These are phyloP conservation scores for Thryonomys swinderianus DNA, from an alignment of 2,113 vertebrate species.

Conservation along the genomic window DNA sequence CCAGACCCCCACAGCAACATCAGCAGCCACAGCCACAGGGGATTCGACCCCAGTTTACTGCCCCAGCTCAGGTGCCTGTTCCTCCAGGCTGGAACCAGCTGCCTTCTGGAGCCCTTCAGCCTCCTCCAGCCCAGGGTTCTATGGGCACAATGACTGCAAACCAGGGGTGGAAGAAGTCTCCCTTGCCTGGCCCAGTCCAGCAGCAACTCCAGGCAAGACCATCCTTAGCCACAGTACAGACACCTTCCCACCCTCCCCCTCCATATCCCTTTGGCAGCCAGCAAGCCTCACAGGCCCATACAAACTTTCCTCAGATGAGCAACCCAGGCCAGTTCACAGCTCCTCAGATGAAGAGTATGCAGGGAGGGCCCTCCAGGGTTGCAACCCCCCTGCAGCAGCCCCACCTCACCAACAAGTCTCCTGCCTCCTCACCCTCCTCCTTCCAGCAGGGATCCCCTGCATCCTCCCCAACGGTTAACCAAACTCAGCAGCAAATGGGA, in stretches of 20 bases:
- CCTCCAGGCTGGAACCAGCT: slow-evolving; percentile 97
- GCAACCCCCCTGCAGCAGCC: slow-evolving; percentile 93
- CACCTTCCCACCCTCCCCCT: slow-evolving; percentile 97
- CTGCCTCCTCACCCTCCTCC: slow-evolving; percentile 98
- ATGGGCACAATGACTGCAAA: slow-evolving; percentile 87
- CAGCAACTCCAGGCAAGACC: slow-evolving; percentile 92
- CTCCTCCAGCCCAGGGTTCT: slow-evolving; percentile 91
- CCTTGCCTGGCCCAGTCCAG: slow-evolving; percentile 92
- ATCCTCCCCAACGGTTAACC: slow-evolving; percentile 97
- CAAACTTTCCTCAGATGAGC: slow-evolving; percentile 90
- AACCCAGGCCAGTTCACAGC: slow-evolving; percentile 94
- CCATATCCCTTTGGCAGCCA: slow-evolving; percentile 99
- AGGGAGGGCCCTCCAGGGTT: slow-evolving; percentile 92
- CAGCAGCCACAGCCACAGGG: slow-evolving; percentile 93
- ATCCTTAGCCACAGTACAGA: slow-evolving; percentile 95
- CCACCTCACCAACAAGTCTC: slow-evolving; percentile 96
- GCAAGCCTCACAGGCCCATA: slow-evolving; percentile 94
- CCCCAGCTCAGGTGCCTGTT: slow-evolving; percentile 93
- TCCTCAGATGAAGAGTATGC: slow-evolving; percentile 95
- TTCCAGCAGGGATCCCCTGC: slow-evolving; percentile 98
- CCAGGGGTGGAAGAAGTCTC: slow-evolving; percentile 95
- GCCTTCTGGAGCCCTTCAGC: slow-evolving; percentile 93
- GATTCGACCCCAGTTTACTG: slow-evolving; percentile 93
- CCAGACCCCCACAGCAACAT: slow-evolving; percentile 90
- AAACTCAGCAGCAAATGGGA: slow-evolving; percentile 92